phyloP scores from a whole-genome alignment of 2,888 invertebrate genomes.

The Eristalinus aeneus region DNA sequence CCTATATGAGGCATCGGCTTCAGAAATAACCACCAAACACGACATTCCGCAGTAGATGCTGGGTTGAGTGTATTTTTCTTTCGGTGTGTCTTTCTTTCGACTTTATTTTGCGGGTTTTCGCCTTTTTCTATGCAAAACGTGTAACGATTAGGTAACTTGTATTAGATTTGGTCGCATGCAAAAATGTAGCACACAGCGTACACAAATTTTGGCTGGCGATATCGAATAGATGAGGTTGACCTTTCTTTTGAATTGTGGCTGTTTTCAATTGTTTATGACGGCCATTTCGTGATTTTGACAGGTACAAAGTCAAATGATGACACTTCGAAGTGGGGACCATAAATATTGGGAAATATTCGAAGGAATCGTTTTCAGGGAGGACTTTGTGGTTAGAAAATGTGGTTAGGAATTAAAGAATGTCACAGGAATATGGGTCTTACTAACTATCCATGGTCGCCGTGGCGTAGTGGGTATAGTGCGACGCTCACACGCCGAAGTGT shows the following conservation, averaged over 20 bases:
- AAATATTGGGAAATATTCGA: conserved; percentile 20
- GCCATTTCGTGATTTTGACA: conserved; percentile 16
- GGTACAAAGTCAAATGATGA: conserved; percentile 43
- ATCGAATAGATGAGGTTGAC: conserved; percentile 34
- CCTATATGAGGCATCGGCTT: conserved; percentile 20
- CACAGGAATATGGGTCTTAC: too few species aligned
- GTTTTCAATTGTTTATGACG: conserved; percentile 3
- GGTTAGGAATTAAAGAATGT: too few species aligned
- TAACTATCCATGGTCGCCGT: too few species aligned
- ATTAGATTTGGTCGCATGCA: conserved; percentile 62
- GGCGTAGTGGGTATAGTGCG: too few species aligned
- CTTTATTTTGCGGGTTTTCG: conserved; percentile 1
- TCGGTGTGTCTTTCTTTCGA: neutral
- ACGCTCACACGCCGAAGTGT: too few species aligned
- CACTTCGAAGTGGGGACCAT: conserved; percentile 35
- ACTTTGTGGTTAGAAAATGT: too few species aligned
- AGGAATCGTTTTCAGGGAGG: neutral
- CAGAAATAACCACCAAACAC: conserved; percentile 43
- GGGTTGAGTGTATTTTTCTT: neutral
- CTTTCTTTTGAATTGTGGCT: conserved; percentile 41
- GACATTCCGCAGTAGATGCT: conserved; percentile 28
- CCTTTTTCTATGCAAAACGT: conserved; percentile 61
- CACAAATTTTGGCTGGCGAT: conserved; percentile 45
- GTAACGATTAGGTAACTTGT: conserved; percentile 58
- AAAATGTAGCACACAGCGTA: conserved; percentile 48